Conservation (phyloP, 2,113 vertebrate species). For the Vanacampus margaritifer region DNA sequence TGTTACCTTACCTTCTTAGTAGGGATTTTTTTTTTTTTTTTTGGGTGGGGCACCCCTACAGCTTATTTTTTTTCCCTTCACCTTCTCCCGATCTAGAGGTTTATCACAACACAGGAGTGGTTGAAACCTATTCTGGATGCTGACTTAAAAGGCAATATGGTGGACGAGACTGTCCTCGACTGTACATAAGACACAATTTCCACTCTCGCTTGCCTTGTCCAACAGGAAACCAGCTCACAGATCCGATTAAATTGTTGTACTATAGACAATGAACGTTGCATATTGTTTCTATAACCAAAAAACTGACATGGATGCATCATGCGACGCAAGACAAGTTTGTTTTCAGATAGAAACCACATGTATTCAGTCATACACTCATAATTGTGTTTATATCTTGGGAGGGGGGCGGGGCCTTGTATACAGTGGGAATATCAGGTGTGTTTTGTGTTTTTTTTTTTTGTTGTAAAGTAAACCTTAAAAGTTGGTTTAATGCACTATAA, state of each 20-base stretch:
- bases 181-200: conserved; percentile 76
- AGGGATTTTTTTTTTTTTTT: conserved; percentile 41
- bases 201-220: conserved; percentile 70
- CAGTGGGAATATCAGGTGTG: conserved; percentile 64
- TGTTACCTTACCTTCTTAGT: conserved; percentile 24
- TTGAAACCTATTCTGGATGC: conserved; percentile 53
- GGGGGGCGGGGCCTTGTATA: conserved; percentile 51
- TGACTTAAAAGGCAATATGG: conserved; percentile 69
- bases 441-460: conserved; percentile 27
- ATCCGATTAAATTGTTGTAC: conserved; percentile 73
- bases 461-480: conserved; percentile 53
- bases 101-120: conserved; percentile 8
- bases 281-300: conserved; percentile 79
- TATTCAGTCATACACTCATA: conserved; percentile 65
- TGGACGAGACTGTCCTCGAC: conserved; percentile 63
- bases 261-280: conserved; percentile 68
- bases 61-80: conserved; percentile 29
- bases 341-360: conserved; percentile 68
- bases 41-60: conserved; percentile 40
- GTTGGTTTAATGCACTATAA: conserved; percentile 72
- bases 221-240: conserved; percentile 70
- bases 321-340: conserved; percentile 73
- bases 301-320: conserved; percentile 58
- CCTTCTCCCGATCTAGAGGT: conserved; percentile 37
- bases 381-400: conserved; percentile 54